These are phyloP conservation scores for Galerucella pusilla DNA, from an alignment of 2,888 invertebrate species.

Conservation along the genomic window DNA sequence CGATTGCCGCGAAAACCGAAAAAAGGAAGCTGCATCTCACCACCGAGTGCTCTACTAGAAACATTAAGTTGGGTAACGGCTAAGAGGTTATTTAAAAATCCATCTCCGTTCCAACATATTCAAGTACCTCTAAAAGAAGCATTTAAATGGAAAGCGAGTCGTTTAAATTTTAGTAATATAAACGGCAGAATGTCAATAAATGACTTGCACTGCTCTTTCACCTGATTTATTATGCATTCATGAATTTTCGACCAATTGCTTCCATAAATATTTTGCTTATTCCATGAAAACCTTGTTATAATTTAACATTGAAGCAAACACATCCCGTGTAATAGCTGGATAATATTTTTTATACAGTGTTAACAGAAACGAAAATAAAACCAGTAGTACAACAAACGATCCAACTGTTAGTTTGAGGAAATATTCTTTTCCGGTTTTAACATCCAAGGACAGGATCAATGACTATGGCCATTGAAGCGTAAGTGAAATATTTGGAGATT, in stretches of 20 bases:
- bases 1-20: conserved; percentile 29
- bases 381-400: no score
- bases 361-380: background rate
- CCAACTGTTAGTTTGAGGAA: no score
- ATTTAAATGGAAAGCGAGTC: conserved; percentile 63
- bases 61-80: conserved; percentile 56
- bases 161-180: conserved; percentile 62
- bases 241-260: conserved; percentile 43
- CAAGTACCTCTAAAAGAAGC: conserved; percentile 59
- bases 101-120: conserved; percentile 60
- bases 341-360: background rate
- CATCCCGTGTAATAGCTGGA: background rate
- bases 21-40: conserved; percentile 40
- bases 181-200: conserved; percentile 56
- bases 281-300: conserved; percentile 1
- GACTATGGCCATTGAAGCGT: no score
- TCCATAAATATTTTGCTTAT: conserved; percentile 38
- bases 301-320: background rate
- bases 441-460: no score
- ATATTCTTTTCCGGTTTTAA: no score
- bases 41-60: conserved; percentile 53
- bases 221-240: conserved; percentile 54
- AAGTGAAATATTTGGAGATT: no score
- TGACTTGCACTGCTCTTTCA: conserved; percentile 51
- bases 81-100: conserved; percentile 62